Evolutionary conservation across 2,888 invertebrate genomes (phyloP).

Genomic region (Rosalia funebris): DNA sequence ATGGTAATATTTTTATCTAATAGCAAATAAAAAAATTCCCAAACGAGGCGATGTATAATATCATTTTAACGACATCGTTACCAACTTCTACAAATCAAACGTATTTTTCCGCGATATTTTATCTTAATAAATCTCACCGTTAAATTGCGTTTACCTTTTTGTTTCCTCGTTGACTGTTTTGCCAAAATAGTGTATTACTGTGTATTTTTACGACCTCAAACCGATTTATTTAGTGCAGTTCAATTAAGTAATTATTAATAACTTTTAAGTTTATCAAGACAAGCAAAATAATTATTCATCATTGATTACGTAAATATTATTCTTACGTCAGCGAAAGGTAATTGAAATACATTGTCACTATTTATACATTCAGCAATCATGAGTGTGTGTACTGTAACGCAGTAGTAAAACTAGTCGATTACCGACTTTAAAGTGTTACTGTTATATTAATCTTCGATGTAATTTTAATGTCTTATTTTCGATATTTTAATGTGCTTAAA

Average conservation of each 20-base stretch:
- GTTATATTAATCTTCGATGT: no score
- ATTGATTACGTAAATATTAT: not conserved
- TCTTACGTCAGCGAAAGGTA: not conserved
- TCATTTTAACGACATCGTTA: no score
- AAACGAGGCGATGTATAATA: no score
- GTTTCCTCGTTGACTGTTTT: not conserved
- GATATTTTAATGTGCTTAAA: no score
- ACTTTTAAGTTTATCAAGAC: not conserved
- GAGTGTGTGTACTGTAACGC: no score
- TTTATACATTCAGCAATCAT: not conserved
- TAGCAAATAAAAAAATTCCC: no score
- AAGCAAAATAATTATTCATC: not conserved
- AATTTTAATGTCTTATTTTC: no score
- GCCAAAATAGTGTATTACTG: not conserved
- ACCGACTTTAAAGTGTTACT: no score
- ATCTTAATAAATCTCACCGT: not conserved
- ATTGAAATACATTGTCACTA: not conserved
- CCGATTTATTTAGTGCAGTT: not conserved
- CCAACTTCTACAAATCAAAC: no score
- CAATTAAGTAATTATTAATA: not conserved
- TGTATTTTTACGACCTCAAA: not conserved
- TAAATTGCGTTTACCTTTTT: not conserved
- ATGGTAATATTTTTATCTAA: no score
- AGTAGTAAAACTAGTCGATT: no score
- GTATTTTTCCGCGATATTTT: no score